phyloP scores from a whole-genome alignment of 2,113 vertebrate genomes.

The Sturnira hondurensis region DNA sequence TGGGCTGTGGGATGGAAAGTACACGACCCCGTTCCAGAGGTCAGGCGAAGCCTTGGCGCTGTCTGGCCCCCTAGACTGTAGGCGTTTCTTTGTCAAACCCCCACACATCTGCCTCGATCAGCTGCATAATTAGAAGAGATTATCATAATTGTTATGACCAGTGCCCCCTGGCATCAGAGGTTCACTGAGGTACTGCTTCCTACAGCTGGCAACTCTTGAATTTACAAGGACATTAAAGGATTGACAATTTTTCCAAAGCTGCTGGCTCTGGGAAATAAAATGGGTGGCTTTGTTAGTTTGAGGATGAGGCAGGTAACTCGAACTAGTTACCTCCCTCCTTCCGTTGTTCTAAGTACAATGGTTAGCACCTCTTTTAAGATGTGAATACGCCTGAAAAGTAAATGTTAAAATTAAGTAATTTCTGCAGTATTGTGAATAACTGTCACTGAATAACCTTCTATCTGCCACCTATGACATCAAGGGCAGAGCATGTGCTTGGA shows the following conservation, averaged over 20 bases:
- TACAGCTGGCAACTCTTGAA: not conserved
- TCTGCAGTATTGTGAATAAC: not conserved
- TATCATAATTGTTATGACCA: not conserved
- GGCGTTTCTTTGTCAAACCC: not conserved
- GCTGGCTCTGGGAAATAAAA: not conserved
- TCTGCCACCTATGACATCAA: not conserved
- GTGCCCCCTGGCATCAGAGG: rapidly evolving
- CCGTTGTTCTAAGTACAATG: not conserved
- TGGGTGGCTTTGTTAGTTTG: not conserved
- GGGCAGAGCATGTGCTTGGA: not conserved
- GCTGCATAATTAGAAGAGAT: not conserved
- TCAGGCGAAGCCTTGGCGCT: not conserved
- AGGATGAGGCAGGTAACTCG: not conserved
- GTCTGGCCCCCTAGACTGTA: not conserved
- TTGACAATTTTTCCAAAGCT: not conserved
- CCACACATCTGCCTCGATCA: not conserved
- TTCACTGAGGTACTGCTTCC: not conserved
- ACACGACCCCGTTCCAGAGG: not conserved
- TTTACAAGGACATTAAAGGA: not conserved
- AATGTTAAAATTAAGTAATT: not conserved
- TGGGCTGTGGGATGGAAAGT: not conserved
- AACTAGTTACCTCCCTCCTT: not conserved
- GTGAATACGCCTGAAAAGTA: not conserved
- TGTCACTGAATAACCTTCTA: not conserved
- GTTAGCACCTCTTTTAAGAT: not conserved